Conservation (phyloP, 2,888 invertebrate genomes). For the Lithophane socia region DNA sequence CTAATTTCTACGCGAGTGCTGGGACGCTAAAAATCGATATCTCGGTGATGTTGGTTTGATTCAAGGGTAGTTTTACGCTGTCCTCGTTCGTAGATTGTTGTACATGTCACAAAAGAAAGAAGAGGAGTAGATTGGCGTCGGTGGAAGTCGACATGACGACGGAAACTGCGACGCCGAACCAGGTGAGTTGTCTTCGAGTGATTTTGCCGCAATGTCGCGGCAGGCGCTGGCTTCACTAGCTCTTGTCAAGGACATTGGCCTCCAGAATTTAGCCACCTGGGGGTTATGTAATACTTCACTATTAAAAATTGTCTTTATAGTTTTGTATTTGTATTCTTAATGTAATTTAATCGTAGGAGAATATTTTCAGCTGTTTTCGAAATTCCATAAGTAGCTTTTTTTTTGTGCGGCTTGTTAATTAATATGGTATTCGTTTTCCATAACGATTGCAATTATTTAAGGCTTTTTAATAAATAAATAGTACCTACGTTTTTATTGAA, state of each 20-base stretch:
- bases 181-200: slow-evolving; percentile 76
- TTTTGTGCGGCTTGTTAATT: not conserved
- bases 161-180: slow-evolving; percentile 88
- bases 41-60: slow-evolving; percentile 72
- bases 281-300: slow-evolving; percentile 72
- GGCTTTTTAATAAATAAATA: not conserved
- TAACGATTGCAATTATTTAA: not conserved
- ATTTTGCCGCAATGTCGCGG: slow-evolving; percentile 75
- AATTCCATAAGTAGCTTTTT: not conserved
- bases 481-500: not conserved
- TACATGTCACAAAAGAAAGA: slow-evolving; percentile 86
- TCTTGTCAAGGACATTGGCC: slow-evolving; percentile 80
- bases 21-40: slow-evolving; percentile 84
- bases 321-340: not conserved
- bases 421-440: not conserved
- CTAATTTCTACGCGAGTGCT: slow-evolving; percentile 67
- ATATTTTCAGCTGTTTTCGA: slow-evolving; percentile 8
- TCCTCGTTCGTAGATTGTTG: slow-evolving; percentile 81
- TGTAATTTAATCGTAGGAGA: not conserved
- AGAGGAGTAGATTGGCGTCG: slow-evolving; percentile 83
- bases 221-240: slow-evolving; percentile 69
- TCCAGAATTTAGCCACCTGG: slow-evolving; percentile 70
- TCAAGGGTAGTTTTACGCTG: slow-evolving; percentile 76
- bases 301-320: slow-evolving; percentile 21
- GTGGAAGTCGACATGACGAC: slow-evolving; percentile 87